Percentiles rank a stretch among this genome's conserved stretches.
Conservation (phyloP, 2,797 vertebrate species). For the Lepilemur ruficaudatus region DNA sequence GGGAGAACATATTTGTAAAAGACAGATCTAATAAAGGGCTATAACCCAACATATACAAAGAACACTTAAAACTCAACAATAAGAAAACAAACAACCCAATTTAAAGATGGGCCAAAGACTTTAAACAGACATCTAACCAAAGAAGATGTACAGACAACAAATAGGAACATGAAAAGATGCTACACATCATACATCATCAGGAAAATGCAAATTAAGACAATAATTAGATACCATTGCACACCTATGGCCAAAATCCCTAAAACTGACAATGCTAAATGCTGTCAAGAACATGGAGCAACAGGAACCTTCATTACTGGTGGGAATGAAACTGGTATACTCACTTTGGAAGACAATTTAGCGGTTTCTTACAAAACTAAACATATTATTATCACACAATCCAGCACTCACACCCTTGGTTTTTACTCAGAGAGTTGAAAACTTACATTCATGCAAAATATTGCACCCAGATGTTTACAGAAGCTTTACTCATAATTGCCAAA, state of each 20-base stretch:
- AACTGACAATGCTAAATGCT: neutral
- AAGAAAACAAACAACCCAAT: neutral
- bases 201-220: neutral
- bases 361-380: neutral
- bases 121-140: neutral
- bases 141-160: neutral
- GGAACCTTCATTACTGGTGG: neutral
- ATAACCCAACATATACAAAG: neutral
- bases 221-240: neutral
- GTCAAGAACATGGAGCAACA: neutral
- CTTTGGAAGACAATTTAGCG: neutral
- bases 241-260: neutral
- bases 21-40: neutral
- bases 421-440: neutral
- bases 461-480: neutral
- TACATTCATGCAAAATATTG: neutral
- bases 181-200: neutral
- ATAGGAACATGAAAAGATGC: neutral
- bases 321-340: neutral
- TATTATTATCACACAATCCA: neutral
- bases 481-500: neutral
- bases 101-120: neutral
- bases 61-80: neutral
- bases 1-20: neutral
- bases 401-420: neutral